Base-by-base conservation (phyloP, 2,113 vertebrate species). In the Lasiurus borealis region DNA sequence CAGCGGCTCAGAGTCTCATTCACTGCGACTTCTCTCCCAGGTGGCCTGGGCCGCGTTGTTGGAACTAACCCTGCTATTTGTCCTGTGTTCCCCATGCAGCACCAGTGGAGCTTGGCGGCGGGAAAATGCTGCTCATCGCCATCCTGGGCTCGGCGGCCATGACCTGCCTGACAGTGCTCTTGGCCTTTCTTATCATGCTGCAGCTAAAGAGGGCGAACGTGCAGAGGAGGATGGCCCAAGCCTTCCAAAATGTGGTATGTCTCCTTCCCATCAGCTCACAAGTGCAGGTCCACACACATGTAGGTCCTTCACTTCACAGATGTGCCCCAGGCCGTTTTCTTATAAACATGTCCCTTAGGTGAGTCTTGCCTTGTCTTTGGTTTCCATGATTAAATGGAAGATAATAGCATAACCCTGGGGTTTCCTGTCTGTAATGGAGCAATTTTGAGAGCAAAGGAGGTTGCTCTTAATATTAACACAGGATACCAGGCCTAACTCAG, bases 81-180 rank as follows among this genome's bases (percentile, higher is more conserved):
- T 29, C 50, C 31, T 71, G 54, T 95, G 62, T 95, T 78, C 93
- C 94, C 40, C 21, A 88, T 9, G 83, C 97, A 99, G 98, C 88
- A 81, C 48, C 93, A 7, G 73, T 91, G 66, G 98, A 98, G 81
- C 95, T 98, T 0, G 98, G 98, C 86, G 98, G 98, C 36, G 97
- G 98, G 23, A 99, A 98, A 97, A 98, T 99, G 98, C 97, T 99
- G 88, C 98, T 99, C n/a, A 99, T 99, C 91, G 99, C 99, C 44
- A 99, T 99, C 73, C 98, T 99, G 46, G 99, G 99, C n/a, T 99
- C 99, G 0, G 99, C 99, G 76, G 99, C 98, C 18, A 99, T 99
- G 99, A 99, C 99, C 25, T 99, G 99, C 93, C 96, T 99, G 85
- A 99, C 99, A 0, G 99, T 99, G 94, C 98, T 99, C 14, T 92